These are phyloP conservation scores for Leptinotarsa peninsularis DNA, from an alignment of 2,888 invertebrate genomes.

Conservation along the genomic window DNA sequence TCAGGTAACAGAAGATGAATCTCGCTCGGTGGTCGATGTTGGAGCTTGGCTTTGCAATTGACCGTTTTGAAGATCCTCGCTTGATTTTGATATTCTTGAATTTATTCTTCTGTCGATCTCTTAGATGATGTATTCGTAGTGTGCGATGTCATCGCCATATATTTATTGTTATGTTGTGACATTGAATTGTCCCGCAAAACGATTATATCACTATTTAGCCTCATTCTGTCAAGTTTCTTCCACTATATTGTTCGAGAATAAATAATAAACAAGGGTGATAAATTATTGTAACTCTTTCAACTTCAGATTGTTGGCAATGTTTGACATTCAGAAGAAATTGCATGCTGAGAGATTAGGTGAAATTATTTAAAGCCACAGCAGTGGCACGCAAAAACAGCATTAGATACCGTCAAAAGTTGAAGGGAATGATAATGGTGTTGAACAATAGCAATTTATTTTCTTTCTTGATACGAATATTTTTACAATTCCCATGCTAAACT, in stretches of 20 bases:
- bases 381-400: slow-evolving; percentile 42
- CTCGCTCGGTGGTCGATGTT: no score
- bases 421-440: slow-evolving; percentile 38
- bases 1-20: no score
- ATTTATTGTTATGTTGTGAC: no score
- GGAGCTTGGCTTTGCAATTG: no score
- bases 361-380: slow-evolving; percentile 32
- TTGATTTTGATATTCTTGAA: no score
- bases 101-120: no score
- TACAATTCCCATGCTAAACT: slow-evolving; percentile 24
- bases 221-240: background rate
- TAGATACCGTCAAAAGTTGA: slow-evolving; percentile 40
- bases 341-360: slow-evolving; percentile 45
- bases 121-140: no score
- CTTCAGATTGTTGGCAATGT: slow-evolving; percentile 37
- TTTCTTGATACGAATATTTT: slow-evolving; percentile 24
- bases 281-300: slow-evolving; percentile 41
- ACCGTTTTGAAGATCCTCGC: no score
- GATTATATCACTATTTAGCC: background rate
- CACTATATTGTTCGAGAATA: background rate
- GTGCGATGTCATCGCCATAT: no score
- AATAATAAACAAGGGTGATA: slow-evolving; percentile 32
- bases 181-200: no score
- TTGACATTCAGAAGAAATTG: slow-evolving; percentile 46
- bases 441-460: slow-evolving; percentile 40